Conservation (phyloP, 2,797 vertebrate species). For the Sebastes kiyomatsui region DNA sequence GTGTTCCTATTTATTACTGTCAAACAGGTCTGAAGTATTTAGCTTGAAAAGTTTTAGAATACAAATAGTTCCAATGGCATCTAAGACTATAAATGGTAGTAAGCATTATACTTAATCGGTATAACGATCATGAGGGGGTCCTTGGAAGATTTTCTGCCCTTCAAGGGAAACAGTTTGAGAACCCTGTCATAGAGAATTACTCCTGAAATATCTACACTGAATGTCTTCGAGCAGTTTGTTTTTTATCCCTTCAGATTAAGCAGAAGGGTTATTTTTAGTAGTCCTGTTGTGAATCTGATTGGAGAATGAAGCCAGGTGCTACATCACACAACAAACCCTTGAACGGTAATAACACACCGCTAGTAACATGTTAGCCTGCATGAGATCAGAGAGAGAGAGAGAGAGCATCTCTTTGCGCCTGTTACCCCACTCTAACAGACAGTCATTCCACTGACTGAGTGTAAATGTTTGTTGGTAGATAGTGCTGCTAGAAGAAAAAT, state of each 20-base stretch:
- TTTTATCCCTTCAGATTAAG: not conserved
- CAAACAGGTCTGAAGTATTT: too few species aligned
- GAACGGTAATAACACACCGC: slow-evolving; percentile 5
- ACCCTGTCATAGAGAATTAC: not conserved
- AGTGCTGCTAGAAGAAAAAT: slow-evolving; percentile 23
- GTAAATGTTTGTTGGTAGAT: slow-evolving; percentile 32
- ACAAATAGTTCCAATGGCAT: too few species aligned
- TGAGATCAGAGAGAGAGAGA: not conserved
- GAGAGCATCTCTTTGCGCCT: not conserved
- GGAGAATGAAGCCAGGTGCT: slow-evolving; percentile 15
- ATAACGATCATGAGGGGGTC: rapidly evolving
- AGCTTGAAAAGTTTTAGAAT: too few species aligned
- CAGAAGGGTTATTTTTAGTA: slow-evolving; percentile 35
- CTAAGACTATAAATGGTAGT: too few species aligned
- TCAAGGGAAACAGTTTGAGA: too few species aligned
- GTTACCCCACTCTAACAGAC: not conserved
- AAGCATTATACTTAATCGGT: too few species aligned
- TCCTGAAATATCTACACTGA: not conserved
- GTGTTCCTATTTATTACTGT: too few species aligned
- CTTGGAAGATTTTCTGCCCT: too few species aligned
- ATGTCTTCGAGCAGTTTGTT: not conserved
- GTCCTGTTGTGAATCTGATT: slow-evolving; percentile 29
- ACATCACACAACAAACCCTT: slow-evolving; percentile 20
- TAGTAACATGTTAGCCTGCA: slow-evolving; percentile 1
- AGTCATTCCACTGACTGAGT: not conserved